Percentiles rank a stretch among this genome's conserved stretches.
These are phyloP conservation scores for Phoenicopterus ruber DNA, from an alignment of 2,113 vertebrate species.

Conservation along the genomic window DNA sequence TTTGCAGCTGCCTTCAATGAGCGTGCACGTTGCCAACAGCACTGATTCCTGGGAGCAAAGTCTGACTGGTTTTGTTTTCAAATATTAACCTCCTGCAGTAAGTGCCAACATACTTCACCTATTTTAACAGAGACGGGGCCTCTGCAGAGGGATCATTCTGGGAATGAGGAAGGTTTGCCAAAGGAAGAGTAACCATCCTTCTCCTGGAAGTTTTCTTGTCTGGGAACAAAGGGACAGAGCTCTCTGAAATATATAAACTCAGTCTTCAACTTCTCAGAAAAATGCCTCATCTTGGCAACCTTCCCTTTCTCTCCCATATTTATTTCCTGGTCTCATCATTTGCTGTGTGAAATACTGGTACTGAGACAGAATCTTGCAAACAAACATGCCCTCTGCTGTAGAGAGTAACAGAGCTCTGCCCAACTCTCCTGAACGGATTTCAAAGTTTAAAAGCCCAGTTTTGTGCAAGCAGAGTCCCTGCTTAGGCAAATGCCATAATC, in stretches of 20 bases:
- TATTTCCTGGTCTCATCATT: neutral
- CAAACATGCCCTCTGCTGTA: neutral
- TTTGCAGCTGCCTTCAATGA: constrained; percentile 39
- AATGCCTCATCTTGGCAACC: neutral
- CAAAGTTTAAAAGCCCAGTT: neutral
- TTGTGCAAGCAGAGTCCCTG: neutral
- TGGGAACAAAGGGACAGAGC: neutral
- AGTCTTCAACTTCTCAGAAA: neutral
- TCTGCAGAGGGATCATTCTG: neutral
- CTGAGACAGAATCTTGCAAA: neutral
- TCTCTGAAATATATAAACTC: neutral
- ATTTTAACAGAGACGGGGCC: neutral
- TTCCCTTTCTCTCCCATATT: neutral
- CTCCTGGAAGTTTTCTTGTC: neutral
- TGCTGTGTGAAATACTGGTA: neutral
- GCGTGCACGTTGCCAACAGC: neutral
- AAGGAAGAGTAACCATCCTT: neutral
- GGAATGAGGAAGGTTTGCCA: neutral
- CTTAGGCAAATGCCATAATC: neutral
- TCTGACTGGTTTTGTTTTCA: neutral
- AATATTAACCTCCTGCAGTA: constrained; percentile 14
- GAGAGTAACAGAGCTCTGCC: neutral
- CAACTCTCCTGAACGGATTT: neutral
- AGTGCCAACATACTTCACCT: neutral
- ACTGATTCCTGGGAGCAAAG: neutral